phyloP scores from a whole-genome alignment of 2,888 invertebrate genomes.

The Prenolepis imparis region DNA sequence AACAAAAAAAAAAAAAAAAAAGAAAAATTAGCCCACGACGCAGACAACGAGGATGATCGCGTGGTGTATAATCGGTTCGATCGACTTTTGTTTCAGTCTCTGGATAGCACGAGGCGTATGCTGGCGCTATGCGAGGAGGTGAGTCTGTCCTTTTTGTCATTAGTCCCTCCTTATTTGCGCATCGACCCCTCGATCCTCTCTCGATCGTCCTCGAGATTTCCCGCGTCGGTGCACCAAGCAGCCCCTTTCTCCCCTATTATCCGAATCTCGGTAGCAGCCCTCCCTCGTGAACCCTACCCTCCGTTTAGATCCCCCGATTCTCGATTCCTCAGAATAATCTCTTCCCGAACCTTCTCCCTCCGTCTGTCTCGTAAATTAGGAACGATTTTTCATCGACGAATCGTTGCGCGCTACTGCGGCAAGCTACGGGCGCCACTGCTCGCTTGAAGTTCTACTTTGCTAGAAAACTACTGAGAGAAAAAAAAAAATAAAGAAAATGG shows the following conservation, averaged over 20 bases:
- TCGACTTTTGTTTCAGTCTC: slow-evolving; percentile 90
- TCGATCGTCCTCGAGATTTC: slow-evolving; percentile 74
- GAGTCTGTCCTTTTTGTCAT: slow-evolving; percentile 85
- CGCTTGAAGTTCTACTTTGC: slow-evolving; percentile 36
- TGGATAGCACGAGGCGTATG: slow-evolving; percentile 97
- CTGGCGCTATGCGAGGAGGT: slow-evolving; percentile 97
- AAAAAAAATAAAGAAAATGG: neutral
- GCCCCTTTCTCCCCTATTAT: slow-evolving; percentile 31
- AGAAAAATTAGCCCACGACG: neutral
- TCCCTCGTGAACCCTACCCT: neutral
- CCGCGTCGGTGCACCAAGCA: slow-evolving; percentile 56
- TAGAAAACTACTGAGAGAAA: slow-evolving; percentile 28
- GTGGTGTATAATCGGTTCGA: slow-evolving; percentile 20
- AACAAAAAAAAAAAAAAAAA: neutral
- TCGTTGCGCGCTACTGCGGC: slow-evolving; percentile 54
- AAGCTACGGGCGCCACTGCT: slow-evolving; percentile 49
- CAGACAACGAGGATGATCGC: neutral
- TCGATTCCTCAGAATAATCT: neutral
- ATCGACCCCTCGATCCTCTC: slow-evolving; percentile 69
- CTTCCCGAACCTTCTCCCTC: slow-evolving; percentile 37
- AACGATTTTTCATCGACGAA: slow-evolving; percentile 59
- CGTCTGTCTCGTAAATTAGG: slow-evolving; percentile 58
- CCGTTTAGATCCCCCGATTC: neutral
- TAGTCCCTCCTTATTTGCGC: slow-evolving; percentile 67
- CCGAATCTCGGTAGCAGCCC: slow-evolving; percentile 23